A percentile compares a stretch with the other conserved stretches of the same genome.
Conservation (phyloP, 1,140 invertebrate species). For the Anagrus nilaparvatae region DNA sequence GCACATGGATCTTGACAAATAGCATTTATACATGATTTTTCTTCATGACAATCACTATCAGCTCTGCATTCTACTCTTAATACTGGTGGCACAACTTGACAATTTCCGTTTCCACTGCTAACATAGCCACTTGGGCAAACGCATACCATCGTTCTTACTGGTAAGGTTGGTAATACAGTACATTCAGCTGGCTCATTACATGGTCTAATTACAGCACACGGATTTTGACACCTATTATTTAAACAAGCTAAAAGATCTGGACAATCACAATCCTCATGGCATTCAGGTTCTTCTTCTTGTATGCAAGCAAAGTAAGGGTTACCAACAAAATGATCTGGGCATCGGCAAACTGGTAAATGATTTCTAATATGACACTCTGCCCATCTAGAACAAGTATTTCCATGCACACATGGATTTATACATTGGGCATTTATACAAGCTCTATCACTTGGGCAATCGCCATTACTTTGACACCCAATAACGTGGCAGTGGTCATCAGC, state of each 20-base stretch:
- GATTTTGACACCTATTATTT: slow-evolving; percentile 70
- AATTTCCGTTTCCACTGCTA: slow-evolving; percentile 69
- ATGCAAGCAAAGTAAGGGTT: slow-evolving; percentile 75
- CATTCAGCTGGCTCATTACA: slow-evolving; percentile 72
- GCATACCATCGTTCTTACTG: slow-evolving; percentile 80
- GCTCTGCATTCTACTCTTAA: slow-evolving; percentile 56
- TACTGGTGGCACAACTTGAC: slow-evolving; percentile 54
- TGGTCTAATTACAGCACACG: slow-evolving; percentile 66
- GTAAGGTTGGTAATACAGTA: slow-evolving; percentile 65
- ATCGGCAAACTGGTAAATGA: slow-evolving; percentile 74
- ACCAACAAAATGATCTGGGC: slow-evolving; percentile 56
- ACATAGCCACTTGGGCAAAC: slow-evolving; percentile 80
- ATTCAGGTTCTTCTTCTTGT: slow-evolving; percentile 61
- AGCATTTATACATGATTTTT: slow-evolving; percentile 68
- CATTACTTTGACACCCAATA: slow-evolving; percentile 79
- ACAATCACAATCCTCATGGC: slow-evolving; percentile 72
- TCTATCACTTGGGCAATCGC: slow-evolving; percentile 75
- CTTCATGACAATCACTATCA: slow-evolving; percentile 63
- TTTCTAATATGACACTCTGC: slow-evolving; percentile 73
- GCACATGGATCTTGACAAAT: slow-evolving; percentile 73
- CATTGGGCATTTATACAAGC: slow-evolving; percentile 80
- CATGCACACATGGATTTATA: slow-evolving; percentile 71
- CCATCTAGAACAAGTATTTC: slow-evolving; percentile 63
- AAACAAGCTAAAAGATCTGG: slow-evolving; percentile 69
- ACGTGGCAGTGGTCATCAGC: slow-evolving; percentile 63